Conservation (phyloP, 2,113 vertebrate species). For the Callipepla californica region DNA sequence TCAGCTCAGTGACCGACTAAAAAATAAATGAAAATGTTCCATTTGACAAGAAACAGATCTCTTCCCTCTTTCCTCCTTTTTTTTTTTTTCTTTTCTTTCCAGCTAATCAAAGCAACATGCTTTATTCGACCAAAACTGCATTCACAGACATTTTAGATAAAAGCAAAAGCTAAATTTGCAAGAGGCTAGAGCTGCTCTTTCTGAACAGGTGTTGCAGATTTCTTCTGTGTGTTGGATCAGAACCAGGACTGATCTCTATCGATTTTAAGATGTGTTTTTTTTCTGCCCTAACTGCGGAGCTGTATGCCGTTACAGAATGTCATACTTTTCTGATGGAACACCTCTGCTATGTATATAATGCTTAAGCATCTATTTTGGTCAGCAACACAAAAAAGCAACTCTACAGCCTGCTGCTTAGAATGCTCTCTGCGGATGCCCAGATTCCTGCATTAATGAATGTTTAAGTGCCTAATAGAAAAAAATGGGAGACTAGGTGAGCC, state of each 20-base stretch:
- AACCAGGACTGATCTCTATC: background rate
- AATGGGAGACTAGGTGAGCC: background rate
- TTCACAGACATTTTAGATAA: background rate
- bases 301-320: background rate
- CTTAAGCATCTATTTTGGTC: background rate
- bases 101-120: background rate
- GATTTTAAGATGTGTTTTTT: background rate
- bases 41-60: background rate
- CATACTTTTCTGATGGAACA: background rate
- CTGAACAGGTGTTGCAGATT: background rate
- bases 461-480: background rate
- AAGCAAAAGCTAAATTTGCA: background rate
- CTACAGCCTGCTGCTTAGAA: background rate
- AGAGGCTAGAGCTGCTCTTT: accelerated
- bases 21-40: slow-evolving; percentile 41
- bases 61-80: background rate
- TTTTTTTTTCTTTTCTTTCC: background rate
- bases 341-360: background rate
- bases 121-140: background rate
- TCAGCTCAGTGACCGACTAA: slow-evolving; percentile 16
- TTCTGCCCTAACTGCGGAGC: background rate
- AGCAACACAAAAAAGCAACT: background rate
- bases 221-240: background rate
- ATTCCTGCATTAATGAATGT: background rate
- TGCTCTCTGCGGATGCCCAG: background rate